These are phyloP conservation scores for Ostrea edulis DNA, from an alignment of 1,140 invertebrate genomes.

Conservation along the genomic window DNA sequence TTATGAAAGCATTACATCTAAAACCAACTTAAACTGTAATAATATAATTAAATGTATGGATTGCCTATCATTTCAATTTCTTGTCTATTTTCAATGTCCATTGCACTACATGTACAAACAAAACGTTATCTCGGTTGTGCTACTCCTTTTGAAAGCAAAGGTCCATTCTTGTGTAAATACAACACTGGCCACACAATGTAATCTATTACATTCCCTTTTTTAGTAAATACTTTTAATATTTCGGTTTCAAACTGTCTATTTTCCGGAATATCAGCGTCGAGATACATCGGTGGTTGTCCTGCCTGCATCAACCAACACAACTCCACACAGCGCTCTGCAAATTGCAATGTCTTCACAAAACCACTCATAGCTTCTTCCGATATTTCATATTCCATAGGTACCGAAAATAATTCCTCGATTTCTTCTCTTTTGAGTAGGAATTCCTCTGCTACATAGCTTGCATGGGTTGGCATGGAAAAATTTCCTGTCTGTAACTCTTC, in stretches of 20 bases:
- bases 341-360: neutral
- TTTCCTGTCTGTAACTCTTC: neutral
- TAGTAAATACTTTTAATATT: neutral
- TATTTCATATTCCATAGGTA: neutral
- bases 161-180: neutral
- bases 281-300: neutral
- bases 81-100: too few species aligned
- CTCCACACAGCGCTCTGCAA: neutral
- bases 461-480: neutral
- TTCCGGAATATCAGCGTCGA: neutral
- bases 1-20: too few species aligned
- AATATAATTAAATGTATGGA: too few species aligned
- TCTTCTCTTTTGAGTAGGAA: neutral
- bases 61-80: too few species aligned
- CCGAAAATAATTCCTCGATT: neutral
- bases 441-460: neutral
- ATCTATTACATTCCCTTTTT: neutral
- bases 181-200: neutral
- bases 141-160: neutral
- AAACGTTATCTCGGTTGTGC: neutral
- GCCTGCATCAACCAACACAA: neutral
- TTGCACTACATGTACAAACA: too few species aligned
- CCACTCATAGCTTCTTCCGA: neutral
- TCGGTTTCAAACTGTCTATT: neutral
- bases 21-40: too few species aligned